Conservation (phyloP, 2,888 invertebrate genomes). For the Miltochrista miniata region DNA sequence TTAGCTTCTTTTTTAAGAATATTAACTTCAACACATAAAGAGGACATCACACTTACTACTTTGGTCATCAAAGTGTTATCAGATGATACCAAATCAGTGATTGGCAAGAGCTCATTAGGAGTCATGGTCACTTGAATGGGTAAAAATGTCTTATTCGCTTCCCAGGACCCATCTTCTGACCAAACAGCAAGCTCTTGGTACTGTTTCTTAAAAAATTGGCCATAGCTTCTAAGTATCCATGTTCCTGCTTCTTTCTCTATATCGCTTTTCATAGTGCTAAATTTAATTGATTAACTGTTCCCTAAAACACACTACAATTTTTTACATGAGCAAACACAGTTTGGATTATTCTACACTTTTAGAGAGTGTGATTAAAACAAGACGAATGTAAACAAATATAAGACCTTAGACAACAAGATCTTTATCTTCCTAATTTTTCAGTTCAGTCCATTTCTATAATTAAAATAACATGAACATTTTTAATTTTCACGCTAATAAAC, state of each 20-base stretch:
- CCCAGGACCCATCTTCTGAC: slow-evolving; percentile 46
- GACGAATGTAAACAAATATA: too few species aligned
- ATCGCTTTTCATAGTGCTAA: slow-evolving; percentile 54
- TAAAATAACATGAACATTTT: too few species aligned
- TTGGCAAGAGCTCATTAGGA: slow-evolving; percentile 85
- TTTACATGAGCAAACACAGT: too few species aligned
- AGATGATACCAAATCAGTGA: slow-evolving; percentile 89
- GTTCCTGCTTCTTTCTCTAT: slow-evolving; percentile 72
- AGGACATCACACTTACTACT: slow-evolving; percentile 90
- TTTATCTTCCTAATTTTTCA: too few species aligned
- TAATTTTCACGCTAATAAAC: too few species aligned
- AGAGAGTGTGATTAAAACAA: too few species aligned
- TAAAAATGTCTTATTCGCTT: slow-evolving; percentile 64
- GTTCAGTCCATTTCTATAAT: too few species aligned
- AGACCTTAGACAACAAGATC: too few species aligned
- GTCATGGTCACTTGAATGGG: slow-evolving; percentile 64
- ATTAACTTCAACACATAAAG: slow-evolving; percentile 90
- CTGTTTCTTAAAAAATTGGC: slow-evolving; percentile 74
- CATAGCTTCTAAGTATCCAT: slow-evolving; percentile 66
- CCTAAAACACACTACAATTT: too few species aligned
- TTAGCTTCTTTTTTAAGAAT: slow-evolving; percentile 87
- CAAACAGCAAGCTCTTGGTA: slow-evolving; percentile 58
- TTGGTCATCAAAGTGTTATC: slow-evolving; percentile 92
- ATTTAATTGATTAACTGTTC: too few species aligned
- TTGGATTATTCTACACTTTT: too few species aligned